Evolutionary conservation across 1,140 invertebrate species (phyloP).

Genomic region (Chrysopa pallens): DNA sequence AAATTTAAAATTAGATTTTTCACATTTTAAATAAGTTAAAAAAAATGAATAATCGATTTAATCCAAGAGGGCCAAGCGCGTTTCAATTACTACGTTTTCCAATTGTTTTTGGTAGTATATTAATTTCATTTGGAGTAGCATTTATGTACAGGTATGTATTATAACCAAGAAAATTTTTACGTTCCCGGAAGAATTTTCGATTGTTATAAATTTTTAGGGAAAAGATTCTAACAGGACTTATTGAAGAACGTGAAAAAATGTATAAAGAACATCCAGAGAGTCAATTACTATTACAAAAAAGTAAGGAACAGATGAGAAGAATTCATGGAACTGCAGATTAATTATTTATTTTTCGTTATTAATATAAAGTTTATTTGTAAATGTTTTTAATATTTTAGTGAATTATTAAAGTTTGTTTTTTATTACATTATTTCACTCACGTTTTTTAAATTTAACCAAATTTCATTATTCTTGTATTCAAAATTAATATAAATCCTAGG

Average conservation of each 20-base stretch:
- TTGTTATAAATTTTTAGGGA: not conserved
- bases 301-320: not conserved
- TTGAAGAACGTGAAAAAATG: not conserved
- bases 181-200: not conserved
- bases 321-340: not conserved
- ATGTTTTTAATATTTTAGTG: not conserved
- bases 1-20: no score
- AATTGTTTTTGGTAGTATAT: conserved; percentile 3
- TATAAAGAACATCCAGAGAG: not conserved
- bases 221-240: not conserved
- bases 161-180: not conserved
- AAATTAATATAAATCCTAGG: no score
- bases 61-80: no score
- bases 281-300: not conserved
- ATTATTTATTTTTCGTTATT: not conserved
- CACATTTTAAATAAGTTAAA: no score
- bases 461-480: no score
- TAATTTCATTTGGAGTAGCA: conserved; percentile 1
- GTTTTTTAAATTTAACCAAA: no score
- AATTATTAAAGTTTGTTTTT: not conserved
- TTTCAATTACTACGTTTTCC: conserved; percentile 2
- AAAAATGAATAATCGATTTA: no score
- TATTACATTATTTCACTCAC: no score
- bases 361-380: not conserved
- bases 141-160: conserved; percentile 4